Evolutionary conservation across 2,888 invertebrate species (phyloP).

Genomic region (Limnephilus auricula): DNA sequence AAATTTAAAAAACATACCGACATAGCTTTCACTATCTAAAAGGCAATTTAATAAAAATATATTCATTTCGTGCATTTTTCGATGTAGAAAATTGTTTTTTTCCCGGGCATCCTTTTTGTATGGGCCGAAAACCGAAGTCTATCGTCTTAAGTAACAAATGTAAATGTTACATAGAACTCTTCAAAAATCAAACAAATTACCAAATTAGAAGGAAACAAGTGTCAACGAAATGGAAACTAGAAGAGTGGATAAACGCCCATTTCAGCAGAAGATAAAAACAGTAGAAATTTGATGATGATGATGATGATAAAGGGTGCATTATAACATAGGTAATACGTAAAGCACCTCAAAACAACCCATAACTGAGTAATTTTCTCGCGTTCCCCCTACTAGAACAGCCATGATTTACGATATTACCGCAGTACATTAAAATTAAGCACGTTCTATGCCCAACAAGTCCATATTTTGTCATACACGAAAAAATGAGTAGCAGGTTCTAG

Average conservation of each 20-base stretch:
- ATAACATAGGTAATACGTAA: neutral
- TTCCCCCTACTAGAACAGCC: neutral
- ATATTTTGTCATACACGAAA: slow-evolving; percentile 58
- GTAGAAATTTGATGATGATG: neutral
- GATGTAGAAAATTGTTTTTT: too few relatives aligned
- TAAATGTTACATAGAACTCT: too few relatives aligned
- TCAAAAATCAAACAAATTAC: too few relatives aligned
- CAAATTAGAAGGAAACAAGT: neutral
- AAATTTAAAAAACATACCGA: too few relatives aligned
- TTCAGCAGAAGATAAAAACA: neutral
- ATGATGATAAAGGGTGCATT: neutral
- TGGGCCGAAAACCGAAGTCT: too few relatives aligned
- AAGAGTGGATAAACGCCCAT: neutral
- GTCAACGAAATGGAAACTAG: neutral
- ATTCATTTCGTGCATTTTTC: too few relatives aligned
- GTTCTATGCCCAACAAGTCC: slow-evolving; percentile 24
- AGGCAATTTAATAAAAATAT: too few relatives aligned
- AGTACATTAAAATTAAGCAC: slow-evolving; percentile 43
- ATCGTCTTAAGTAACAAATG: too few relatives aligned
- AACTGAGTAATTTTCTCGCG: neutral
- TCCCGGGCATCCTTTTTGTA: too few relatives aligned
- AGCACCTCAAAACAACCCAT: neutral
- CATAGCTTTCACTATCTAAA: too few relatives aligned
- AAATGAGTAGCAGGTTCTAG: slow-evolving; percentile 53
- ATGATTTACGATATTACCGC: slow-evolving; percentile 23